Conservation (phyloP, 2,888 invertebrate species). For the Troides oblongomaculatus region DNA sequence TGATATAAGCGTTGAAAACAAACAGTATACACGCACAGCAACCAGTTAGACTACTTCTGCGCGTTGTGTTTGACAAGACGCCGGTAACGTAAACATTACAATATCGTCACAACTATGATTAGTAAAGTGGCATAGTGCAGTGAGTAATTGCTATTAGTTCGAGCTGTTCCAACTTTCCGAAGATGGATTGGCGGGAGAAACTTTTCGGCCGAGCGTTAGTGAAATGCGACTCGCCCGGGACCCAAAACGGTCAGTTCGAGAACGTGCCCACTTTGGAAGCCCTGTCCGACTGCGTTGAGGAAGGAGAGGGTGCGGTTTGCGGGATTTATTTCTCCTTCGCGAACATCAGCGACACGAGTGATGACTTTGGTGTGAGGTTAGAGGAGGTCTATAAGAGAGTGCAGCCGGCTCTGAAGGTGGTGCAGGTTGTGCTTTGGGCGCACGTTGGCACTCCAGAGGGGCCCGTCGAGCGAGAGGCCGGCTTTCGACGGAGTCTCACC, state of each 20-base stretch:
- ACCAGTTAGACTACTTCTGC: constrained; percentile 26
- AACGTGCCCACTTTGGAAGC: constrained; percentile 69
- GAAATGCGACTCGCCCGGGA: constrained; percentile 69
- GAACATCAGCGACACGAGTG: constrained; percentile 83
- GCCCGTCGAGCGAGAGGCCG: constrained; percentile 82
- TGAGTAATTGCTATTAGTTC: constrained; percentile 15
- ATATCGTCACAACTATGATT: neutral
- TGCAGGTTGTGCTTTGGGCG: constrained; percentile 86
- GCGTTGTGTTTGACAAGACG: constrained; percentile 15
- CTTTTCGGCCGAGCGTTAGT: constrained; percentile 80
- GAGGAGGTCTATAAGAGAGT: constrained; percentile 78
- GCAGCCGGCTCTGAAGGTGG: constrained; percentile 79
- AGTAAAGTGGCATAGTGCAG: constrained; percentile 3
- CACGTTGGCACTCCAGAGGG: constrained; percentile 79
- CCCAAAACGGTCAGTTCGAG: constrained; percentile 70
- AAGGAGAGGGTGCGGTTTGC: constrained; percentile 75
- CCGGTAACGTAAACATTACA: constrained; percentile 28
- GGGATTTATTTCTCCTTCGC: constrained; percentile 87
- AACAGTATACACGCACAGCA: constrained; percentile 23
- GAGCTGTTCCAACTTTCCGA: constrained; percentile 5
- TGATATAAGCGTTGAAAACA: constrained; percentile 13
- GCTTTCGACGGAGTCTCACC: constrained; percentile 81
- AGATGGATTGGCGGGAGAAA: constrained; percentile 81
- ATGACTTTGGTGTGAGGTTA: constrained; percentile 83
- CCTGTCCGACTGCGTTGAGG: constrained; percentile 68